Evolutionary conservation across 2,113 vertebrate genomes (phyloP).

Genomic region (Naja naja): DNA sequence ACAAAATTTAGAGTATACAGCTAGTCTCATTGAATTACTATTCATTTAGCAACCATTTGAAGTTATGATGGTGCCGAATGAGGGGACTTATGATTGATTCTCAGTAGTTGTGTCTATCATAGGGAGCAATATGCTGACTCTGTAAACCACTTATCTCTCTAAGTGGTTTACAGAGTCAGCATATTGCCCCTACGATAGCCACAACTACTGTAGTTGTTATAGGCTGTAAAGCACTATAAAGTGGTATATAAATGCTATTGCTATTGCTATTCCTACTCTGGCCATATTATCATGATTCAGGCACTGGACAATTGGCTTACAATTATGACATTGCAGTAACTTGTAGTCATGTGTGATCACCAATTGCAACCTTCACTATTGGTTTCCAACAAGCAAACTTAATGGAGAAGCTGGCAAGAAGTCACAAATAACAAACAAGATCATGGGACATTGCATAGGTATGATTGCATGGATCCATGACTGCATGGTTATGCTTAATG

Average conservation of each 20-base stretch:
- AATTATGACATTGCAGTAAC: neutral
- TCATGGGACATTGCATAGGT: neutral
- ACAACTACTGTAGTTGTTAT: no score
- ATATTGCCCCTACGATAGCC: no score
- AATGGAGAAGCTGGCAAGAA: neutral
- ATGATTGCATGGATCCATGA: neutral
- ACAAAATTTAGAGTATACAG: neutral
- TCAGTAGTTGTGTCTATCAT: neutral
- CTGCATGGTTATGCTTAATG: neutral
- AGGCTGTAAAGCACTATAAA: no score
- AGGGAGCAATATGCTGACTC: no score
- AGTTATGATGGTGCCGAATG: neutral
- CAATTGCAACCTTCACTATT: neutral
- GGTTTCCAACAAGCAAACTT: neutral
- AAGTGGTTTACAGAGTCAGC: no score
- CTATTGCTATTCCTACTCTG: neutral
- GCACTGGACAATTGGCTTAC: neutral
- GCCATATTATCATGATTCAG: neutral
- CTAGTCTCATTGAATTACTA: neutral
- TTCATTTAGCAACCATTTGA: neutral
- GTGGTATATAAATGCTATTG: no score
- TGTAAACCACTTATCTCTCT: no score
- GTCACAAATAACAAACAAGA: neutral
- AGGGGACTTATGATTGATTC: neutral
- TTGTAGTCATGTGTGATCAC: neutral